Percentiles rank a stretch among this genome's conserved stretches.
Conservation (phyloP, 1,140 invertebrate genomes). For the Drosophila melanica region DNA sequence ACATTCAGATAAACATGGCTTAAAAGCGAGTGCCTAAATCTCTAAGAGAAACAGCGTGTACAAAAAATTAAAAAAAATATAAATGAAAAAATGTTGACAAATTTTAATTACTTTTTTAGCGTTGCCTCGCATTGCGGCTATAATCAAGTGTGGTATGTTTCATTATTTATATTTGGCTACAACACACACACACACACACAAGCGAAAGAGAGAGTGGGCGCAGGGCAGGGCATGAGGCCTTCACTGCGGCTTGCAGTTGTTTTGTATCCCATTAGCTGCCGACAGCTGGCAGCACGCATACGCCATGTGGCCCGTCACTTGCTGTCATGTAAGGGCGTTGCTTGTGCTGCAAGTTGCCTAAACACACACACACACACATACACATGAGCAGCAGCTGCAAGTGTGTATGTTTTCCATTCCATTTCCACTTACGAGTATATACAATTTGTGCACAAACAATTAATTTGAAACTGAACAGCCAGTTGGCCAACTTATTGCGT, state of each 20-base stretch:
- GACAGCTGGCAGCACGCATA: constrained; percentile 71
- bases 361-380: constrained; percentile 3
- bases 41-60: constrained; percentile 3
- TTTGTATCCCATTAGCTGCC: constrained; percentile 54
- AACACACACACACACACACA: constrained; percentile 58
- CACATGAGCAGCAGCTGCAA: constrained; percentile 11
- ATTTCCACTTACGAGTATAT: constrained; percentile 32
- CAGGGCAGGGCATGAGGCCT: not conserved
- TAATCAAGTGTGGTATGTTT: constrained; percentile 78
- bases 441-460: constrained; percentile 58
- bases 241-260: constrained; percentile 29
- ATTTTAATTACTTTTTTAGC: constrained; percentile 80
- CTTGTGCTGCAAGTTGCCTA: constrained; percentile 20
- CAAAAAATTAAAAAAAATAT: not conserved
- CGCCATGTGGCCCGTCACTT: constrained; percentile 74
- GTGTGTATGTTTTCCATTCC: constrained; percentile 23
- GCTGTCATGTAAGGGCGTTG: constrained; percentile 73
- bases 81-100: constrained; percentile 68
- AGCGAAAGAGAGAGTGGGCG: constrained; percentile 23
- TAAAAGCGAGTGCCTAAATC: constrained; percentile 27
- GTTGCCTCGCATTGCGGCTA: constrained; percentile 53
- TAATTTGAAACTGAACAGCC: constrained; percentile 62
- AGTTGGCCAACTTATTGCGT: constrained; percentile 56
- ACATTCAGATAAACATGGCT: constrained; percentile 27
- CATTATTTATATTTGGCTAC: constrained; percentile 68